These are phyloP conservation scores for Habropoda laboriosa DNA, from an alignment of 1,140 invertebrate species.

Conservation along the genomic window DNA sequence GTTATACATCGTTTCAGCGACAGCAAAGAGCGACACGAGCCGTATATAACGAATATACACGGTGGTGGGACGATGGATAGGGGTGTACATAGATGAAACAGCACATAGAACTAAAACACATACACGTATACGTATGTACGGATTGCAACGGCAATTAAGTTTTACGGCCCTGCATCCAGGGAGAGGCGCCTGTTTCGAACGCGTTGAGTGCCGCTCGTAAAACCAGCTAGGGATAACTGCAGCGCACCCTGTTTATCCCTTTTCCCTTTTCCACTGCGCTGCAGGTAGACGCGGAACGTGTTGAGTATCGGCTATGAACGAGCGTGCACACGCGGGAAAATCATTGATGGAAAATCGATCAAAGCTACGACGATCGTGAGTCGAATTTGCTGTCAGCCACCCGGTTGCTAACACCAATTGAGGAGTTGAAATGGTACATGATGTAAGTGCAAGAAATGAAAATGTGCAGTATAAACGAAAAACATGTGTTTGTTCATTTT, in stretches of 20 bases:
- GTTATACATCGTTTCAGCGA: background rate
- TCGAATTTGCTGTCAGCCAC: background rate
- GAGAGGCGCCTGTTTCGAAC: slow-evolving; percentile 64
- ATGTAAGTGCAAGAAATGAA: too few species aligned
- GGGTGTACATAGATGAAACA: slow-evolving; percentile 35
- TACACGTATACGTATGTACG: slow-evolving; percentile 59
- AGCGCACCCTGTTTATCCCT: slow-evolving; percentile 60
- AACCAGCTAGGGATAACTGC: slow-evolving; percentile 60
- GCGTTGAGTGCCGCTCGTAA: slow-evolving; percentile 69
- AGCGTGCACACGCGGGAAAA: background rate
- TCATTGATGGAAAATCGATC: slow-evolving; percentile 38
- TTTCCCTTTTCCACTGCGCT: slow-evolving; percentile 49
- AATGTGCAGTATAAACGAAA: too few species aligned
- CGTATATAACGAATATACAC: slow-evolving; percentile 30
- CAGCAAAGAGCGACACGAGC: background rate
- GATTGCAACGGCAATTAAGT: slow-evolving; percentile 80
- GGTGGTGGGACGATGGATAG: slow-evolving; percentile 39
- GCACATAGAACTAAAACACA: slow-evolving; percentile 32
- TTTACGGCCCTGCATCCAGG: slow-evolving; percentile 77
- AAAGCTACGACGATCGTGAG: slow-evolving; percentile 19
- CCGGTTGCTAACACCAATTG: background rate
- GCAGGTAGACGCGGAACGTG: slow-evolving; percentile 30
- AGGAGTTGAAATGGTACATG: too few species aligned
- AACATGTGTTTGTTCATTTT: too few species aligned
- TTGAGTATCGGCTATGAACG: slow-evolving; percentile 30